Percentiles rank a stretch among this genome's conserved stretches.
Evolutionary conservation across 2,113 vertebrate species (phyloP).

Genomic region (Erythrolamprus reginae): DNA sequence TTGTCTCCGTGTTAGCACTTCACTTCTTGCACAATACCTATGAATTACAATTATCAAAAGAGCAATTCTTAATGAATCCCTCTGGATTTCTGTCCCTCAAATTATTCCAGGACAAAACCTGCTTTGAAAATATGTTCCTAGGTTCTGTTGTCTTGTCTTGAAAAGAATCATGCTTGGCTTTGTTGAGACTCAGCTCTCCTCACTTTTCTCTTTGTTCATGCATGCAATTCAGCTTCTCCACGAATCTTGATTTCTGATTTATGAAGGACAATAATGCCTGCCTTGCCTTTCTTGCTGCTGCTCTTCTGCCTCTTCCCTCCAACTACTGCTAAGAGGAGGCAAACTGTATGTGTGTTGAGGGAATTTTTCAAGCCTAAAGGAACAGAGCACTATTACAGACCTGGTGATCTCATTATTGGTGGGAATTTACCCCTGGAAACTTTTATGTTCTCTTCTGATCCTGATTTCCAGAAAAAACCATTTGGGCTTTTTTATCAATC

Average conservation of each 20-base stretch:
- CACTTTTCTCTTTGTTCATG: background rate
- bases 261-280: background rate
- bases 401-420: background rate
- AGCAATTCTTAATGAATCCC: background rate
- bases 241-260: background rate
- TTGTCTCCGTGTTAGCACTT: no score
- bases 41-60: background rate
- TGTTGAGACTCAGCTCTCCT: no score
- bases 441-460: accelerated
- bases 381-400: background rate
- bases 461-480: accelerated
- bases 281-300: background rate
- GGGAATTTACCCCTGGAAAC: background rate
- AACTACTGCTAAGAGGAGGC: background rate
- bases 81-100: background rate
- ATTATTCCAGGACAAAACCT: background rate
- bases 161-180: background rate
- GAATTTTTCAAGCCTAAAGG: background rate
- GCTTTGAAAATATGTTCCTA: background rate
- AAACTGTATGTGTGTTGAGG: background rate
- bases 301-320: background rate
- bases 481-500: accelerated
- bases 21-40: no score
- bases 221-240: background rate
- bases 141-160: background rate